phyloP scores from a whole-genome alignment of 2,797 vertebrate species.

The Serranus cabrilla region DNA sequence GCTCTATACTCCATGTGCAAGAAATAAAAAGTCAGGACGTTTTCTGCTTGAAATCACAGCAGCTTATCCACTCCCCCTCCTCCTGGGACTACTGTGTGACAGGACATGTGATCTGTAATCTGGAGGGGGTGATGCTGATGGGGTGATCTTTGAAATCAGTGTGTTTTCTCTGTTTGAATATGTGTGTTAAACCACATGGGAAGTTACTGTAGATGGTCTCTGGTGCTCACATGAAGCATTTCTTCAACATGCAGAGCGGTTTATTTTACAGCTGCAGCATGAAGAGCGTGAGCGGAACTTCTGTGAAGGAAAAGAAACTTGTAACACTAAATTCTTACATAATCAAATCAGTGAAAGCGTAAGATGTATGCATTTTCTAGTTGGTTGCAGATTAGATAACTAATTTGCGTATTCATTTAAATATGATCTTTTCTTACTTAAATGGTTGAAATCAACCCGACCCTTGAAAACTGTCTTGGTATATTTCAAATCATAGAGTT shows the following conservation, averaged over 20 bases:
- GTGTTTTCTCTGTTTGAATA: neutral
- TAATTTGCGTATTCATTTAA: neutral
- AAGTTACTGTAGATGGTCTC: slow-evolving; percentile 1
- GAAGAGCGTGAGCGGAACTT: slow-evolving; percentile 36
- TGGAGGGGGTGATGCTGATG: slow-evolving; percentile 46
- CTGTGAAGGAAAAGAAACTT: slow-evolving; percentile 29
- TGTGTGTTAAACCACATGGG: slow-evolving; percentile 20
- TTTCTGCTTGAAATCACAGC: slow-evolving; percentile 20
- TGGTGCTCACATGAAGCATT: slow-evolving; percentile 38
- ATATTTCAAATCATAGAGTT: neutral
- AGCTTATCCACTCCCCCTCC: slow-evolving; percentile 32
- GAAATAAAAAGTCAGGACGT: slow-evolving; percentile 27
- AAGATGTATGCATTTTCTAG: neutral
- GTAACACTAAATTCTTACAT: slow-evolving; percentile 2
- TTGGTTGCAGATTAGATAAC: neutral
- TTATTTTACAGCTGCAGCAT: slow-evolving; percentile 54
- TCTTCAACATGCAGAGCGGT: slow-evolving; percentile 36
- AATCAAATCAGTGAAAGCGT: slow-evolving; percentile 12
- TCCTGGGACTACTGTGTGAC: slow-evolving; percentile 42
- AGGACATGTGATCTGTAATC: slow-evolving; percentile 79
- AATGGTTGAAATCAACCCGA: neutral
- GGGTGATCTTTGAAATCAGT: slow-evolving; percentile 36
- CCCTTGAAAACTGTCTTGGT: neutral
- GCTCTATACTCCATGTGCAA: neutral
- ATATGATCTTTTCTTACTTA: neutral